Percentiles rank a stretch among this genome's conserved stretches.
Conservation (phyloP, 2,888 invertebrate species). For the Ceraclea dissimilis region DNA sequence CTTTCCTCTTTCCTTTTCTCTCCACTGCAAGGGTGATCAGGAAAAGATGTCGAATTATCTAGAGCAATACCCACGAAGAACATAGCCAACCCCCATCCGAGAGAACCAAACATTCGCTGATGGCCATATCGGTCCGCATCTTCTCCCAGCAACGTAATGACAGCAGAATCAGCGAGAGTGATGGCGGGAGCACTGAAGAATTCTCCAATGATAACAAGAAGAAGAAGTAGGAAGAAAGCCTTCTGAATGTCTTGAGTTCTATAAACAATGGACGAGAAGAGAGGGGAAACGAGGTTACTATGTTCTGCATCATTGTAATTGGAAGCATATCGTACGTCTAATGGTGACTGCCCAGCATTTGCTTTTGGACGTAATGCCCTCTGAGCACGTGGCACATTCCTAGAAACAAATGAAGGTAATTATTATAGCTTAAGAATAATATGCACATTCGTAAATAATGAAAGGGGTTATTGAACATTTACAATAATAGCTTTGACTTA, state of each 20-base stretch:
- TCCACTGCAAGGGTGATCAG: slow-evolving; percentile 85
- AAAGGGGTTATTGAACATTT: too few species aligned
- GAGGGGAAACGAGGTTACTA: slow-evolving; percentile 76
- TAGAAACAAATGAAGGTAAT: slow-evolving; percentile 1
- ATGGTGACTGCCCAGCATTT: slow-evolving; percentile 60
- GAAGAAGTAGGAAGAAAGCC: slow-evolving; percentile 87
- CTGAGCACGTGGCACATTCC: slow-evolving; percentile 27
- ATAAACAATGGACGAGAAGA: slow-evolving; percentile 91
- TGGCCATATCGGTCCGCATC: slow-evolving; percentile 88
- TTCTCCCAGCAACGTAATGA: slow-evolving; percentile 81
- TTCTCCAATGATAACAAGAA: slow-evolving; percentile 92
- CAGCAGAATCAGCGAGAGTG: slow-evolving; percentile 88
- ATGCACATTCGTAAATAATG: too few species aligned
- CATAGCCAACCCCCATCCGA: slow-evolving; percentile 99
- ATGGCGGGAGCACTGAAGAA: slow-evolving; percentile 96
- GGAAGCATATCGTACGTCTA: slow-evolving; percentile 64
- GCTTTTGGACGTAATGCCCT: slow-evolving; percentile 37
- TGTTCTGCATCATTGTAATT: slow-evolving; percentile 68
- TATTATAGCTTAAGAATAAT: too few species aligned
- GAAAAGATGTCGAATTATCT: slow-evolving; percentile 94
- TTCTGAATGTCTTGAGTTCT: slow-evolving; percentile 83
- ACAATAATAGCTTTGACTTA: too few species aligned
- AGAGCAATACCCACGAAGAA: slow-evolving; percentile 95
- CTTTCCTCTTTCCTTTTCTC: slow-evolving; percentile 72
- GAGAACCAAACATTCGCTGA: slow-evolving; percentile 95